Base-by-base conservation (phyloP, 2,888 invertebrate species). In the Nyleta sp. region DNA sequence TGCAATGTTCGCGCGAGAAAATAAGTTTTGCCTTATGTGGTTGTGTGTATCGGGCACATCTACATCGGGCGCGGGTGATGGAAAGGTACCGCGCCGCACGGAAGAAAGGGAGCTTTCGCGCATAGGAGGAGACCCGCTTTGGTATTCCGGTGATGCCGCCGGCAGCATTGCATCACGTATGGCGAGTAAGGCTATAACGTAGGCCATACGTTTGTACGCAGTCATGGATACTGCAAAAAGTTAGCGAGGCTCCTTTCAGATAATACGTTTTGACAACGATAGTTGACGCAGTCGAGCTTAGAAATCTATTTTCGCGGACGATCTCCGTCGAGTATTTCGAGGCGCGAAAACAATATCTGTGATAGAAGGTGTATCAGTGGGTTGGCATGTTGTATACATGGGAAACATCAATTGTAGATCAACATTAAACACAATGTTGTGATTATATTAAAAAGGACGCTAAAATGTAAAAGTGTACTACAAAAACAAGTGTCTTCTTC, bases 161-260 rank as follows among this genome's bases (percentile, higher is more conserved):
- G 72, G 82, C 82, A 82, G 84, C 87, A 86, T 87, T 85, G 86
- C 86, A 84, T 87, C 87, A 86, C 87, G 87, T 86, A 85, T 86
- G 80, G 82, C 71, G 84, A 80, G 71, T 71, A 22, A 60, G 79
- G 82, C 83, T 84, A 83, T 82, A 85, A 82, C 81, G 53, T 84
- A 84, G 84, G 82, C 83, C 80, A 78, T 83, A 84, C 78, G 83
- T 84, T 84, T 83, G 82, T 81, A 83, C 65, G 81, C 81, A 84
- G 76, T 81, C 46, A 77, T 80, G 71, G 83, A 82, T 82, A 82
- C 78, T 20, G 70, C 31, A 48, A 73, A 73, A 64, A 77, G 50
- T 46, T 40, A 57, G 52, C 53, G 35, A 10, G 24, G 53, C 60
- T 62, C 38, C 38, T 52, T 20, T 44, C 24, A 24, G 62, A 73